Base-by-base conservation (phyloP, 2,888 invertebrate genomes). In the Rambutsinella grinnellia region DNA sequence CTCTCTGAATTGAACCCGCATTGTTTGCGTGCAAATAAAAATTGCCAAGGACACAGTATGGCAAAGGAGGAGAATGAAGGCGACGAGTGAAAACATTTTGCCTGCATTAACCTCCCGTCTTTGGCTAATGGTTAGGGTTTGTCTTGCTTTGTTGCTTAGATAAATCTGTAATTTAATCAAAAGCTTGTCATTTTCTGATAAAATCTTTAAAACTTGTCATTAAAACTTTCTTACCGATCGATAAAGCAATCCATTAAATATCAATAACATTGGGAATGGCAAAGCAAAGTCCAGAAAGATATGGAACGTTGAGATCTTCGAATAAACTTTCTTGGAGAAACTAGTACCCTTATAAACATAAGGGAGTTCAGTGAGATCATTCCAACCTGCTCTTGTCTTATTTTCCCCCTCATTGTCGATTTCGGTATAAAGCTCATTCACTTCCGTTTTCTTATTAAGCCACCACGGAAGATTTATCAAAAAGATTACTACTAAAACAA, bases 381-480 rank as follows among this genome's bases (percentile, higher is more conserved):
- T 72, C 1, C 15, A 71, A 24, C 44, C 47, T 61, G 46, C 23
- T 19, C 27, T 44, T 24, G 3, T 8, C 36, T 36, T 36, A 8
- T 5, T 36, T 13, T 36, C 36, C 15, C 47, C 47, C 1, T 23
- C 15, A 10, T 10, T 28, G 10, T 23, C 58, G 10, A 19, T 36
- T 46, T 49, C 21, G 21, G 26, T 13, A 28, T 27, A 74, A n/a
- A 28, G 44, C 6, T 74, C 74, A 47, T 74, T 74, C 19, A 5
- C 36, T 8, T 47, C 76, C 66, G 65, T 17, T 24, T 19, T 53
- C 60, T 70, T 70, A 27, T 70, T 76, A 19, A 76, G 44, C 70
- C 70, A 70, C 76, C 76, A 76, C 3, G 76, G 76, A 8, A 76
- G 63, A 44, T 70, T 70, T 6, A 76, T 21, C 44, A 70, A 46